Evolutionary conservation across 2,113 vertebrate species (phyloP).

Genomic region (Coptodon bakossiorum): DNA sequence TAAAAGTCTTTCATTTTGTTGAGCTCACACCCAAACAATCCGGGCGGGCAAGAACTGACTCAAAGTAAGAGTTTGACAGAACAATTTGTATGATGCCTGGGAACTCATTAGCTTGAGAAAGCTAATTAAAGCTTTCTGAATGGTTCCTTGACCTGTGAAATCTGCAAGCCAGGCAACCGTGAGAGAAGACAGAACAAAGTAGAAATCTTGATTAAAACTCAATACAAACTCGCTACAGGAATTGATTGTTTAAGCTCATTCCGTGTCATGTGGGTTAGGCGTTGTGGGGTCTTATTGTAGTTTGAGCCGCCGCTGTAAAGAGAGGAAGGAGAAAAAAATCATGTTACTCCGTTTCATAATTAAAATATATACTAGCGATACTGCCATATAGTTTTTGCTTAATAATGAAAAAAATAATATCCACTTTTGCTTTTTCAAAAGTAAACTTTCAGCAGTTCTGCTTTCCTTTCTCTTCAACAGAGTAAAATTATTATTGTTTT

Average conservation of each 20-base stretch:
- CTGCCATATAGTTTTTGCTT: background rate
- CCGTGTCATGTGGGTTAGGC: background rate
- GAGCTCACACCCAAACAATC: constrained; percentile 52
- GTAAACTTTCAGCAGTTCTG: background rate
- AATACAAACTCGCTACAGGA: constrained; percentile 31
- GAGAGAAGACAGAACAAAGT: constrained; percentile 53
- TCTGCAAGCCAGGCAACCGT: constrained; percentile 38
- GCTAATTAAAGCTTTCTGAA: constrained; percentile 68
- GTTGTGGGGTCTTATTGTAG: constrained; percentile 1
- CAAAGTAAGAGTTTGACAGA: constrained; percentile 65
- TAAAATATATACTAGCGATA: background rate
- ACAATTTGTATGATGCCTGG: constrained; percentile 63
- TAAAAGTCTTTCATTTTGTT: constrained; percentile 45
- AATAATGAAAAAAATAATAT: background rate
- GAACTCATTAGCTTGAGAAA: constrained; percentile 66
- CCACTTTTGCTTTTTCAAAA: background rate
- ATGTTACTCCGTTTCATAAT: background rate
- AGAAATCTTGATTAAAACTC: constrained; percentile 61
- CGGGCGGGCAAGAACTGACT: constrained; percentile 40
- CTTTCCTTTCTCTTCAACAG: background rate
- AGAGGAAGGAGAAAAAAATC: background rate
- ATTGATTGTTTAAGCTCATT: constrained; percentile 47
- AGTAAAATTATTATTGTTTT: background rate
- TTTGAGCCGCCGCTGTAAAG: background rate
- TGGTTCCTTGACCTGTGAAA: constrained; percentile 65